phyloP scores from a whole-genome alignment of 2,113 vertebrate species.

The Boulengeromyrus knoepffleri region DNA sequence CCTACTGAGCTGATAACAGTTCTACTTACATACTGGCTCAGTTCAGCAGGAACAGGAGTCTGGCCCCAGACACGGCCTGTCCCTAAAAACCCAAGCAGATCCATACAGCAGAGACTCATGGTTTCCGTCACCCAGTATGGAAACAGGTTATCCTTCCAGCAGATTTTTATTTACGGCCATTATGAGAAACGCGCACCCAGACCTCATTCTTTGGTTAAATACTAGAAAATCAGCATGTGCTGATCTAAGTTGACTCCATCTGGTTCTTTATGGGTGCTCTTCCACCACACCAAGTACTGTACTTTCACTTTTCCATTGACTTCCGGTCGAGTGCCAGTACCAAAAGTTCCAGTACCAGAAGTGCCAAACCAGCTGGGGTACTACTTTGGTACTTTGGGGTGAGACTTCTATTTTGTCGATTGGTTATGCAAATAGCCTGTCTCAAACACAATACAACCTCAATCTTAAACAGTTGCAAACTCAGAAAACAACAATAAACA shows the following conservation, averaged over 20 bases:
- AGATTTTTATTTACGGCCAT: not conserved
- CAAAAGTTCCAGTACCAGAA: too few relatives aligned
- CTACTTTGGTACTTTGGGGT: too few relatives aligned
- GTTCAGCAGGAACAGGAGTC: constrained; percentile 99
- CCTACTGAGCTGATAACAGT: constrained; percentile 99
- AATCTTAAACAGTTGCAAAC: too few relatives aligned
- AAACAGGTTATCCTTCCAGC: not conserved
- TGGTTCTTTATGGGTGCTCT: not conserved
- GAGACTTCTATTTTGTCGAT: too few relatives aligned
- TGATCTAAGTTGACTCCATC: not conserved
- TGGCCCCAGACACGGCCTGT: constrained; percentile 64
- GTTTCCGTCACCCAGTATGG: not conserved
- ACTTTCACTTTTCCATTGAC: too few relatives aligned
- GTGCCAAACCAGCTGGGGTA: too few relatives aligned
- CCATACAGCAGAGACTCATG: not conserved
- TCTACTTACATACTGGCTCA: constrained; percentile 96
- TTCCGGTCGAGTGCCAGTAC: too few relatives aligned
- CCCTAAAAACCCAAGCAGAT: not conserved
- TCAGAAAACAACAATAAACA: too few relatives aligned
- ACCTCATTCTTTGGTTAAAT: not conserved
- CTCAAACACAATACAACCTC: too few relatives aligned
- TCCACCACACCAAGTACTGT: too few relatives aligned
- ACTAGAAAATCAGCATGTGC: not conserved
- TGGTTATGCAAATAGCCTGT: too few relatives aligned
- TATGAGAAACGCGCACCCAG: not conserved